Evolutionary conservation across 2,888 invertebrate genomes (phyloP), one percentile per base, ranked within the genome.

Genomic region (Ypsolopha scabrella): DNA sequence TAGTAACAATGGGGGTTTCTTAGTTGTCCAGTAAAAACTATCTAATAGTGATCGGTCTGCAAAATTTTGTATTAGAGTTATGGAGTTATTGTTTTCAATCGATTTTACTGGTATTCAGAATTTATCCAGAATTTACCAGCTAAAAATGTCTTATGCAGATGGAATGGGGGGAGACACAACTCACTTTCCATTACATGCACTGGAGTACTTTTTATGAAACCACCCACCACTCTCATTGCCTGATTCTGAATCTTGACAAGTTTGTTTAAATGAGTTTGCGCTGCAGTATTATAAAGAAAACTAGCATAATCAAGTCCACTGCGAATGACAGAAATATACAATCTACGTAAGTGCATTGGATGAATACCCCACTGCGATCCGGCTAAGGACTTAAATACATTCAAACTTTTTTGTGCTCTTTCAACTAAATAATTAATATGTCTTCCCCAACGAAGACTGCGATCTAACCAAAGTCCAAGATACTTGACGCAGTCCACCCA

Each of bases 271-370:
- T 59, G 45, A 6, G 45, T 54, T 48, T 59, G 52, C 11, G 43
- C 35, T 37, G 55, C 54, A 37, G 43, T 58, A 6, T 53, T 57
- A 48, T 55, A 58, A 0, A 63, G 37, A 51, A 56, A 60, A 38
- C 57, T 37, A 0, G 51, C 59, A 50, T 60, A 61, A 47, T 63
- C 62, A 0, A 65, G 13, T 35, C 63, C 48, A 48, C 62, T 63
- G 13, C 63, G 46, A 41, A 64, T 57, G 6, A 62, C 24, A 6
- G 61, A 13, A 3, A 65, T 58, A 48, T 63, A 63, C 2, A 63
- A 10, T n/a, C 53, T 41, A 43, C 61, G 35, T 3, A 60, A 50
- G 53, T 63, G 56, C 36, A 41, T 54, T 0, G 57, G 63, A 52
- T 61, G 63, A 3, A 62, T 14, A 0, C 59, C 61, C 62, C 62